Base-by-base conservation (phyloP, 2,797 vertebrate species). In the Pithecia hirsuta region DNA sequence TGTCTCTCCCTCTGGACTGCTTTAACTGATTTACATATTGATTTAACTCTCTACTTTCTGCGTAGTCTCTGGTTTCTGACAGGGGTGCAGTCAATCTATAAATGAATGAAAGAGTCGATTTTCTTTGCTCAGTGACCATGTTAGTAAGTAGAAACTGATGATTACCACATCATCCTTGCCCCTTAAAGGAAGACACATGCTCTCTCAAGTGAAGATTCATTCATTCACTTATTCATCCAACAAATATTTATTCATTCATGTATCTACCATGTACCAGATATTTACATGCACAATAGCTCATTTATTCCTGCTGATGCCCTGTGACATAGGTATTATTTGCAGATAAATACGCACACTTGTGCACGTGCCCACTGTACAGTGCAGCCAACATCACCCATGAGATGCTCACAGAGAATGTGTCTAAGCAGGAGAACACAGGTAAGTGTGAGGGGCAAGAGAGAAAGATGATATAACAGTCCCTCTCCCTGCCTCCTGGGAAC, bases 61-160 rank as follows among this genome's bases (percentile, higher is more conserved):
- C 92, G 2, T 7, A 46, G 28, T 26, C 28, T 33, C 61, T 64
- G 59, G 36, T 87, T 87, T 90, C 80, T 9, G 70, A 46, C 28
- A 82, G 39, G 22, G 39, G 7, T 81, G 26, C n/a, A 57, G 44
- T 36, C 52, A 10, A 41, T 20, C 78, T 57, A 15, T 74, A 30
- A 67, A 86, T 6, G 46, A 57, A 85, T 7, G 30, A 48, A 41
- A 24, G 3, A 59, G 75, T 48, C 41, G 46, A 67, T 87, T 91
- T 55, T 59, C 80, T 93, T 84, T 79, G 92, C 83, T 89, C 50
- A 26, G 48, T 61, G 75, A 83, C 46, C 36, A 26, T 61, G 26
- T 55, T 82, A 55, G 30, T 50, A 72, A 95, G 39, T 28, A 61
- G 78, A 94, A 87, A n/a, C 22, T 17, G 2, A 84, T 0, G 10